Base-by-base conservation (phyloP, 2,113 vertebrate genomes). In the Elephantulus edwardii region DNA sequence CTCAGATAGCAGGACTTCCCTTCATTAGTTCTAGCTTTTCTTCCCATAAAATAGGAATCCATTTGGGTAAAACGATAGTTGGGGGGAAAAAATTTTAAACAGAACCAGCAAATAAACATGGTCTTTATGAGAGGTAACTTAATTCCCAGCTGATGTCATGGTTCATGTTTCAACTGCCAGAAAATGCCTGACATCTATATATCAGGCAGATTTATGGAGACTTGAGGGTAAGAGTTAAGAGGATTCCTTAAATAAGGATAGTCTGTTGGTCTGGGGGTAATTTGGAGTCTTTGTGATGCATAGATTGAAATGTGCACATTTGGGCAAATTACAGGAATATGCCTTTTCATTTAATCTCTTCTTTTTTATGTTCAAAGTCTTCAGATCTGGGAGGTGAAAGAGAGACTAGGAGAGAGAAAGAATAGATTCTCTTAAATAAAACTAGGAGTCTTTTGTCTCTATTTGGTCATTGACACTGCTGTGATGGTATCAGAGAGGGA, bases 51-150 rank as follows among this genome's bases (percentile, higher is more conserved):
- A 92, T 93, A 88, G 46, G 74, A 84, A 88, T 79, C 58, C 86
- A 64, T 89, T 89, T 89, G 93, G 95, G 85, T 94, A 95, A 96
- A 96, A 93, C 83, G 62, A 62, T 87, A 91, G 89, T 88, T 91
- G 91, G 83, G 68, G 92, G 83, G 70, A 94, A 94, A 68, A 68
- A 79, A 56, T 86, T 93, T 96, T 89, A 96, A 94, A 89, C 94
- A 96, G 95, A 92, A 88, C 95, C 94, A 95, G 74, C 76, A 94
- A 96, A 95, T 97, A 97, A 92, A 60, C 85, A 82, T 94, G 56
- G 19, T 91, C 96, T 96, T 96, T 97, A 94, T 94, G 94, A 90
- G 56, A 81, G 75, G 86, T 91, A 91, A 96, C 96, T 95, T 92
- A 88, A 95, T 90, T 91, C 66, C 42, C n/a, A 40, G 93, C 42